Evolutionary conservation across 2,888 invertebrate genomes (phyloP), one percentile per base, ranked within the genome.

Genomic region (Philereme transversata): DNA sequence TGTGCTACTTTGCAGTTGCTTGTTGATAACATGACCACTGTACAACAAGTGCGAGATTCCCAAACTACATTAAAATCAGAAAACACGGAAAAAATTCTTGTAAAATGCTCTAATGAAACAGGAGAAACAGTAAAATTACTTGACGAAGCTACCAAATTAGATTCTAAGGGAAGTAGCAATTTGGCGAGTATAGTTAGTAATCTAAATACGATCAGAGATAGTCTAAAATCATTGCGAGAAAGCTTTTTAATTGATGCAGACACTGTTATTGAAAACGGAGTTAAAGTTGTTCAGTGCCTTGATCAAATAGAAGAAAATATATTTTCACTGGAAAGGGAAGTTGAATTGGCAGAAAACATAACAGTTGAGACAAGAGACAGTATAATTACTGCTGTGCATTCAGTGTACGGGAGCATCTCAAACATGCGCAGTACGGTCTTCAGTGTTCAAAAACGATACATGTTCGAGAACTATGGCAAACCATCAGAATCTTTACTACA

Each of bases 401-500:
- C 93, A 43, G 81, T 94, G 43, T 93, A 93, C 69, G 83, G 88
- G 6, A 91, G 89, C 66, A 92, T 93, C 69, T 92, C 92, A 54
- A 88, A 92, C 57, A 93, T 94, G 83, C 88, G 93, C 52, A 86
- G 93, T 65, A 87, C 92, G n/a, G 82, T 93, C 52, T 82, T 87
- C 10, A 88, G 86, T 67, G 79, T 91, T 64, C 90, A 88, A 76
- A 91, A 89, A 71, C 84, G 79, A 54, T 88, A 83, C 45, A 84
- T 92, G 84, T 87, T 85, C 65, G 84, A 88, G 66, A 88, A 90
- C 68, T 92, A 88, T 65, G 90, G 89, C 4, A 84, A 86, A 68
- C 91, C 92, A 5, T 85, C 87, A 4, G 84, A 87, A 76, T 72
- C 68, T 5, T 60, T 90, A 55, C 74, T 91, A 35, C 74, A 68